Conservation (phyloP, 2,113 vertebrate genomes). For the Boleophthalmus pectinirostris region DNA sequence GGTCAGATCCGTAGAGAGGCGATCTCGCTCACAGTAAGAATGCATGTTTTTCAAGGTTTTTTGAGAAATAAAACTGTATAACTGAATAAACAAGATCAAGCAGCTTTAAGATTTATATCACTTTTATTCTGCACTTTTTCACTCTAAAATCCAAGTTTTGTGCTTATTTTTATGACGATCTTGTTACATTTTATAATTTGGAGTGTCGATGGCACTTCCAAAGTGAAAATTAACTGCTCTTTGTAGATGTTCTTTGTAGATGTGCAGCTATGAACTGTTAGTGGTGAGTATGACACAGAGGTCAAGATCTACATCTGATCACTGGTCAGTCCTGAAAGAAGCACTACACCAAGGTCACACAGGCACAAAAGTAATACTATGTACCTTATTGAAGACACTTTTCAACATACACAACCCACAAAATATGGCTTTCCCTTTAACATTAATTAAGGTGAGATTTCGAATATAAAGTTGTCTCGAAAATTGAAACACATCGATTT, state of each 20-base stretch:
- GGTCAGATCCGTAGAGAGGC: too few species aligned
- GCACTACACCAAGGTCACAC: slow-evolving; percentile 30
- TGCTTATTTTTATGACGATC: background rate
- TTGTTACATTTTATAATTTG: background rate
- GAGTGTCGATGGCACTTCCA: too few species aligned
- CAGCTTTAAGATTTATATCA: too few species aligned
- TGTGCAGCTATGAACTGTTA: background rate
- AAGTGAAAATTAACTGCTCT: background rate
- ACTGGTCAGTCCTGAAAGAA: slow-evolving; percentile 24
- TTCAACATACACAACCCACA: background rate
- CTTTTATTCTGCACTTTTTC: too few species aligned
- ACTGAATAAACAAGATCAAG: too few species aligned
- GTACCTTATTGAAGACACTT: slow-evolving; percentile 29
- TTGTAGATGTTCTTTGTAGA: background rate
- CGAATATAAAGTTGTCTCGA: slow-evolving; percentile 1
- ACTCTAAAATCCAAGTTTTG: background rate
- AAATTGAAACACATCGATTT: slow-evolving; percentile 19
- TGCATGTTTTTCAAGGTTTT: too few species aligned
- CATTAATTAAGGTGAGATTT: slow-evolving; percentile 35
- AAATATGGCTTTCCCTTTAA: slow-evolving; percentile 2
- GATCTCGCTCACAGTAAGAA: too few species aligned
- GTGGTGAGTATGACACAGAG: background rate
- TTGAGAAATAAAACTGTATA: too few species aligned
- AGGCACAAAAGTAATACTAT: slow-evolving; percentile 12
- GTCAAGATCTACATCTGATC: background rate